phyloP scores from a whole-genome alignment of 2,888 invertebrate species.

The Hanleya hanleyi region DNA sequence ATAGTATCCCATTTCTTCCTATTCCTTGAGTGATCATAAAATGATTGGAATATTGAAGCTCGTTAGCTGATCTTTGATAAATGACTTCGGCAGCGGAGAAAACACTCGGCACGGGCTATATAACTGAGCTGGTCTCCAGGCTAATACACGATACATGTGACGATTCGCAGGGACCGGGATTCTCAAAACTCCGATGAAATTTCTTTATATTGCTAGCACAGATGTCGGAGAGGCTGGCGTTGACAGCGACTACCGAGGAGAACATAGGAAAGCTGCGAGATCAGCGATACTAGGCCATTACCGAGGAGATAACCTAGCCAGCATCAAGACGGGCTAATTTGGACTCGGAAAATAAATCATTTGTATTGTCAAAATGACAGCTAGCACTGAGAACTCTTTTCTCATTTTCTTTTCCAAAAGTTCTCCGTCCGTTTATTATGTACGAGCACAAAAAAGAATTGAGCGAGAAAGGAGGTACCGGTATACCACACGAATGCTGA shows the following conservation, averaged over 20 bases:
- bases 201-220: neutral
- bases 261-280: neutral
- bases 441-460: neutral
- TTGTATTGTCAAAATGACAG: constrained; percentile 2
- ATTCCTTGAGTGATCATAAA: neutral
- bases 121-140: too few relatives aligned
- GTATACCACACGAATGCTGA: too few relatives aligned
- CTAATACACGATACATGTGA: neutral
- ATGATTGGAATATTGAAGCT: neutral
- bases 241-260: neutral
- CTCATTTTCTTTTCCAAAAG: constrained; percentile 3
- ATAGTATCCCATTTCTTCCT: neutral
- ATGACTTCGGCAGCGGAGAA: too few relatives aligned
- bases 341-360: neutral
- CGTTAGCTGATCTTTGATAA: neutral
- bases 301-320: neutral
- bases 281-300: neutral
- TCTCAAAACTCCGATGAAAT: neutral
- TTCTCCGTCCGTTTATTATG: neutral
- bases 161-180: neutral
- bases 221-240: neutral
- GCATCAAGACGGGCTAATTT: constrained; percentile 1
- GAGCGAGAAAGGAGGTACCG: too few relatives aligned
- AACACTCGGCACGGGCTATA: too few relatives aligned
- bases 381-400: neutral